Percentiles rank a stretch among this genome's conserved stretches.
These are phyloP conservation scores for Delphinus delphis DNA, from an alignment of 2,113 vertebrate species.

Conservation along the genomic window DNA sequence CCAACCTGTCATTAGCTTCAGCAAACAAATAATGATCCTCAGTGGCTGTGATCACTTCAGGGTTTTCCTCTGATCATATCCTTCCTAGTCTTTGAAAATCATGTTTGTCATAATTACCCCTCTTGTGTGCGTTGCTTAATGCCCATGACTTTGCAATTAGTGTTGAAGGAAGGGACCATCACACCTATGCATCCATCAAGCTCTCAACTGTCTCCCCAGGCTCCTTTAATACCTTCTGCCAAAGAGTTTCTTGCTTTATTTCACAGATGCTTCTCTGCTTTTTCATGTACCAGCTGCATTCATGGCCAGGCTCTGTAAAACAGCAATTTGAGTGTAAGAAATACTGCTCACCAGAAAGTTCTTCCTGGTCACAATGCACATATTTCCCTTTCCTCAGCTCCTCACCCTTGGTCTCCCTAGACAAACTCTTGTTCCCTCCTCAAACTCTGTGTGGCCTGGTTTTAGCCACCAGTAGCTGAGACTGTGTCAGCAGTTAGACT, in stretches of 20 bases:
- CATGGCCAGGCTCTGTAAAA: constrained; percentile 82
- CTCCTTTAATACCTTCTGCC: constrained; percentile 85
- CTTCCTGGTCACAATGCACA: constrained; percentile 68
- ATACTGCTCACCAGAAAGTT: constrained; percentile 79
- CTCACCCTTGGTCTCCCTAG: background rate
- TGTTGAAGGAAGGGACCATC: constrained; percentile 84
- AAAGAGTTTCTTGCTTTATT: constrained; percentile 85
- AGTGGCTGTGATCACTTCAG: constrained; percentile 82
- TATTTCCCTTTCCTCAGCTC: constrained; percentile 36
- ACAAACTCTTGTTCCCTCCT: constrained; percentile 28
- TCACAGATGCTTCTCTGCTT: constrained; percentile 79
- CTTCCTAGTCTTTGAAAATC: constrained; percentile 83
- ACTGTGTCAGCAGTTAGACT: constrained; percentile 62
- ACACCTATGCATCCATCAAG: constrained; percentile 82
- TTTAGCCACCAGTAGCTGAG: constrained; percentile 61
- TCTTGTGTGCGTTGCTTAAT: constrained; percentile 85
- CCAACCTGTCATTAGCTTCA: constrained; percentile 80
- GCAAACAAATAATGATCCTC: constrained; percentile 85
- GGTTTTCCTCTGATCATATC: constrained; percentile 85
- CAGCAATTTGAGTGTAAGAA: constrained; percentile 81
- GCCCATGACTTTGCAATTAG: constrained; percentile 87
- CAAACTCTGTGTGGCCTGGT: constrained; percentile 49
- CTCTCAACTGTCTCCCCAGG: constrained; percentile 81
- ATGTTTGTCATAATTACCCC: constrained; percentile 85
- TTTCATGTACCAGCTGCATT: constrained; percentile 81